Base-by-base conservation (phyloP, 1,140 invertebrate genomes). In the Pachyrhynchus sulphureomaculatus region DNA sequence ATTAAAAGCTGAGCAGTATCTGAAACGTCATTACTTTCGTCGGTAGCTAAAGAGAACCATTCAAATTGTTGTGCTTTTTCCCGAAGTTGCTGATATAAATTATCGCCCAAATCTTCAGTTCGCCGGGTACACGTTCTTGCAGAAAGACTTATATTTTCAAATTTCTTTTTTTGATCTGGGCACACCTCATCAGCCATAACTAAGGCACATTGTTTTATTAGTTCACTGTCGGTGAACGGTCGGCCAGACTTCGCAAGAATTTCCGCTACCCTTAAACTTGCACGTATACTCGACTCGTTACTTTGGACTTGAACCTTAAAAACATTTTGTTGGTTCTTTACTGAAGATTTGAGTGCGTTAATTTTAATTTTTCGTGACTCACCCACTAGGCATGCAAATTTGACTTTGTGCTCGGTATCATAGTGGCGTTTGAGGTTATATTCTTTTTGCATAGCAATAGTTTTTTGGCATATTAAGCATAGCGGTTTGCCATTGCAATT, bases 391-490 rank as follows among this genome's bases (percentile, higher is more conserved):
- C 23, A 20, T 12, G 15, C 47, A 51, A 20, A 51, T 32, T 51
- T 21, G 29, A 4, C 23, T 32, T 51, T 51, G 13, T 44, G 52
- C 42, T 53, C 59, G 37, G 49, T 44, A 36, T 54, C 51, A 39
- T 62, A 62, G 39, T 62, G 52, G 52, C 53, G 51, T 60, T 36
- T 36, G 32, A 62, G 45, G 58, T 62, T 39, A 58, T 39, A 58
- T 60, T 60, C 58, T 54, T 34, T 62, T 62, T 62, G 52, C 47
- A 62, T 62, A 62, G 54, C 34, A 55, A 44, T 58, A 58, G 42
- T 59, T 57, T 62, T 42, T 62, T 45, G 60, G 41, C 60, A 62
- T 59, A 62, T 47, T 57, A 62, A 62, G 54, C 53, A 57, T 61
- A 54, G 49, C 29, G 39, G 32, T 54, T 53, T 59, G 24, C 24